Evolutionary conservation across 2,113 vertebrate species (phyloP).

Genomic region (Atrichornis clamosus): DNA sequence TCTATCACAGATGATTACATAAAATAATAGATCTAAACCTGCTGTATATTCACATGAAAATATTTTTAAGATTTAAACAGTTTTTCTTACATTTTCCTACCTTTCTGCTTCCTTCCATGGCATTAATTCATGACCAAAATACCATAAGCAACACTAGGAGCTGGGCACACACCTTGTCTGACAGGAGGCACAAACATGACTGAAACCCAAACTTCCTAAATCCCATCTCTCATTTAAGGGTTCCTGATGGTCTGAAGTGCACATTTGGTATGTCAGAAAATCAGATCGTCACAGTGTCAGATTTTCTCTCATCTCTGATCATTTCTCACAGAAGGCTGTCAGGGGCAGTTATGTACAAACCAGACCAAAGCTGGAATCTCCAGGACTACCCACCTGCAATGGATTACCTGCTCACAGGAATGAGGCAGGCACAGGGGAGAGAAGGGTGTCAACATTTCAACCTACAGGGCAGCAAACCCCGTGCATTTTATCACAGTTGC

Average conservation of each 20-base stretch:
- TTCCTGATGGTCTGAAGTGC: background rate
- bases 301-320: background rate
- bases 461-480: background rate
- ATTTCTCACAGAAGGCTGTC: background rate
- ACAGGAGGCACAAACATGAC: background rate
- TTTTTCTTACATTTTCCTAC: background rate
- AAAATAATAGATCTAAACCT: background rate
- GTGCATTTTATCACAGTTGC: background rate
- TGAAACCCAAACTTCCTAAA: background rate
- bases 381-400: background rate
- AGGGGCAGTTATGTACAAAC: background rate
- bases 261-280: background rate
- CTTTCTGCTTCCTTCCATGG: background rate
- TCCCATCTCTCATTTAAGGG: background rate
- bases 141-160: background rate
- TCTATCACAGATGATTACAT: background rate
- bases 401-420: background rate
- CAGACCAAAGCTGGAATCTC: background rate
- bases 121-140: background rate
- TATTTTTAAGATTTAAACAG: background rate
- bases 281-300: background rate
- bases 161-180: background rate
- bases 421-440: fast-evolving
- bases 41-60: background rate
- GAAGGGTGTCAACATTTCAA: background rate